These are phyloP conservation scores for Tragelaphus imberbis DNA, from an alignment of 2,113 vertebrate species.

Conservation along the genomic window DNA sequence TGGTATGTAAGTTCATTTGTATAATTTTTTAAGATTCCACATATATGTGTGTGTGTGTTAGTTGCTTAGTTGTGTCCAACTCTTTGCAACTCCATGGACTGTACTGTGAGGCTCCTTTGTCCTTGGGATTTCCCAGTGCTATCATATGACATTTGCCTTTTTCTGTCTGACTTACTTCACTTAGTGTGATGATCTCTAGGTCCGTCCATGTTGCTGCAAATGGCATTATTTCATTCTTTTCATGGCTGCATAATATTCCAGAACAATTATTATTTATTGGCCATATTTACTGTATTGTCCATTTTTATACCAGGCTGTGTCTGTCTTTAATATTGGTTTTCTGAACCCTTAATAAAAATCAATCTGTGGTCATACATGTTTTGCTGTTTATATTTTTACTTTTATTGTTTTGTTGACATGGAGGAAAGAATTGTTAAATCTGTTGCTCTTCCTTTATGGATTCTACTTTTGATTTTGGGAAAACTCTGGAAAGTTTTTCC, in stretches of 20 bases:
- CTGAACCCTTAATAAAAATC: not conserved
- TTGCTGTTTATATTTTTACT: not conserved
- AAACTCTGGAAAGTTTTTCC: not conserved
- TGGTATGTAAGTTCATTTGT: not conserved
- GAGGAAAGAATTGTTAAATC: not conserved
- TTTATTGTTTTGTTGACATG: not conserved
- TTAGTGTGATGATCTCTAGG: not conserved
- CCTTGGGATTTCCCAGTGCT: not conserved
- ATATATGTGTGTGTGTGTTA: not conserved
- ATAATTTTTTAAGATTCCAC: not conserved
- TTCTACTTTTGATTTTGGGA: not conserved
- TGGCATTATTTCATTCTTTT: not conserved
- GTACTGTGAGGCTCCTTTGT: not conserved
- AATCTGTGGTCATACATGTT: not conserved
- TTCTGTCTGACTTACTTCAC: not conserved
- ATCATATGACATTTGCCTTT: not conserved
- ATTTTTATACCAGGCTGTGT: not conserved
- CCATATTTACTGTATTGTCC: not conserved
- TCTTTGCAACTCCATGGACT: not conserved
- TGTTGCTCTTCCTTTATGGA: not conserved
- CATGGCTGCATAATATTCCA: not conserved
- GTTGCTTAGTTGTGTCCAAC: not conserved
- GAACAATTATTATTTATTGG: not conserved
- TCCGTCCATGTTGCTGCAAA: not conserved
- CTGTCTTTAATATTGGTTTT: not conserved